These are phyloP conservation scores for Chromis chromis DNA, from an alignment of 2,797 vertebrate genomes.

Conservation along the genomic window DNA sequence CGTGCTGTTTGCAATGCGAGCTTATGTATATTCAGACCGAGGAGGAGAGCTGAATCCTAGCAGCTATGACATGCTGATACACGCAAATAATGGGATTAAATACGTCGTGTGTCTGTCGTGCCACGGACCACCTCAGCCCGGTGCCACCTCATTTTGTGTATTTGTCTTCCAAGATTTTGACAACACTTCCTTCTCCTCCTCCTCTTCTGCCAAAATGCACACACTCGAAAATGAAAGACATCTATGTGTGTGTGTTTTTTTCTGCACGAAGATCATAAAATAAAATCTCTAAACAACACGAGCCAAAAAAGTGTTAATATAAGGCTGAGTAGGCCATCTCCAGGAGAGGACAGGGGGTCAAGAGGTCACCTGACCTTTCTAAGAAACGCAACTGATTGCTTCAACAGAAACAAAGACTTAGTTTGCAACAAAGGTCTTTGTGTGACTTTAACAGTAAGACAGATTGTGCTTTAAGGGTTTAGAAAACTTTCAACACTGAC, in stretches of 20 bases:
- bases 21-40: conserved; percentile 11
- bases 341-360: conserved; percentile 44
- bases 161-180: conserved; percentile 17
- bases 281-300: conserved; percentile 6
- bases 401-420: conserved; percentile 8
- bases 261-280: conserved; percentile 16
- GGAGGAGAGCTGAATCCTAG: conserved; percentile 23
- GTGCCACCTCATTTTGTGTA: conserved; percentile 12
- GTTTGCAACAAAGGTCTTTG: conserved; percentile 14
- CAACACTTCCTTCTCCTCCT: conserved; percentile 21
- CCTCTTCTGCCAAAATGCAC: conserved; percentile 1
- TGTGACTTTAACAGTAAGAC: conserved; percentile 4
- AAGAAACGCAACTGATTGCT: conserved; percentile 10
- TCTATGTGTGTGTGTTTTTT: conserved; percentile 12
- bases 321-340: conserved; percentile 3
- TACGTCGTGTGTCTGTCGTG: conserved; percentile 18
- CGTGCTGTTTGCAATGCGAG: conserved; percentile 17
- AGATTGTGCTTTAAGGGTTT: background rate
- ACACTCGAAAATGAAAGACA: conserved; percentile 20
- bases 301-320: conserved; percentile 8
- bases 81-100: conserved; percentile 58
- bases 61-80: conserved; percentile 49
- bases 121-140: conserved; percentile 4
- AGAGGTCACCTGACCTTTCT: conserved; percentile 57
- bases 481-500: conserved; percentile 5